Percentiles rank a stretch among this genome's conserved stretches.
These are phyloP conservation scores for Platycheirus albimanus DNA, from an alignment of 2,888 invertebrate genomes.

Conservation along the genomic window DNA sequence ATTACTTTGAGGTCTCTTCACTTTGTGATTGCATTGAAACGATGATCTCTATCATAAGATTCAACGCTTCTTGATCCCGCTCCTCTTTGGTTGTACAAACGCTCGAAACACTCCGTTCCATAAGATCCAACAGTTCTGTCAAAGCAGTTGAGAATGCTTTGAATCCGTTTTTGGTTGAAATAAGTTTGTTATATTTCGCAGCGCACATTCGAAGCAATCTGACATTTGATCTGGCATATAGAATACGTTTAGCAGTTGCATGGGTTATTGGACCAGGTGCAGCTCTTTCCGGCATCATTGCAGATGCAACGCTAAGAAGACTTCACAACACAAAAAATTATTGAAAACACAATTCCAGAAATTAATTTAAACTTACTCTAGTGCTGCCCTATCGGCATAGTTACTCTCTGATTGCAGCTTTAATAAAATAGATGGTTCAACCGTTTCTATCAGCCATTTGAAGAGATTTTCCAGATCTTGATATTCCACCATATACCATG, in stretches of 20 bases:
- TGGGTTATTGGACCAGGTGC: constrained; percentile 74
- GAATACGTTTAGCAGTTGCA: constrained; percentile 80
- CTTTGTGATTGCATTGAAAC: constrained; percentile 80
- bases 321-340: constrained; percentile 74
- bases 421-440: constrained; percentile 88
- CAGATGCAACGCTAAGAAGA: constrained; percentile 78
- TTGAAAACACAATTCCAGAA: neutral
- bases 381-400: constrained; percentile 85
- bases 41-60: constrained; percentile 80
- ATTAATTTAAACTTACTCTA: constrained; percentile 83
- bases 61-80: constrained; percentile 79
- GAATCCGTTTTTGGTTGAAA: constrained; percentile 79
- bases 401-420: constrained; percentile 83
- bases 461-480: constrained; percentile 86
- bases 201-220: constrained; percentile 79
- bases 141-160: constrained; percentile 78
- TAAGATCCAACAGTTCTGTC: constrained; percentile 77
- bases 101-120: constrained; percentile 77
- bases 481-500: constrained; percentile 87
- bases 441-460: constrained; percentile 89
- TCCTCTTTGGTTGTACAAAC: constrained; percentile 77
- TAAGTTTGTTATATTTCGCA: constrained; percentile 79
- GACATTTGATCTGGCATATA: constrained; percentile 80
- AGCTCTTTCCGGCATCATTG: constrained; percentile 78
- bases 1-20: constrained; percentile 81